These are phyloP conservation scores for Rhinoraja longicauda DNA, from an alignment of 2,797 vertebrate species.

Conservation along the genomic window DNA sequence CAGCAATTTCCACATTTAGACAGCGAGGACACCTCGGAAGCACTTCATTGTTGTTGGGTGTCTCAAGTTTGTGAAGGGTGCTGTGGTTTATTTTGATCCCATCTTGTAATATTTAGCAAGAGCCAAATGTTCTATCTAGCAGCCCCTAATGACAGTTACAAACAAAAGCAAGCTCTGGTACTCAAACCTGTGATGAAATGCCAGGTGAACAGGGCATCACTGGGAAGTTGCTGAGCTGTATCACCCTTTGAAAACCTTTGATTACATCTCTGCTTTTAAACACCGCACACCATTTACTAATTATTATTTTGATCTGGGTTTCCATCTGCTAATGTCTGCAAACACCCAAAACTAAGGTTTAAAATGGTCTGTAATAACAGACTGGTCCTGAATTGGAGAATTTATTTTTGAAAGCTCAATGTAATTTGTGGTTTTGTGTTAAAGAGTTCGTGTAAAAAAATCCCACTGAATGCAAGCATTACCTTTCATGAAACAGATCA, in stretches of 20 bases:
- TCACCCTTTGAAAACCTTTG: not conserved
- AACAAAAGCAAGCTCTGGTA: not conserved
- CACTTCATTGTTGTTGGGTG: not conserved
- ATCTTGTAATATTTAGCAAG: not conserved
- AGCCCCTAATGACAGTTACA: not conserved
- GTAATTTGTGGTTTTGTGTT: conserved; percentile 33
- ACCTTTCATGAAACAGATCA: conserved; percentile 47
- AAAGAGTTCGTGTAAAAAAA: conserved; percentile 44
- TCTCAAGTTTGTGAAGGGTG: not conserved
- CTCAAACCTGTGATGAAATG: not conserved
- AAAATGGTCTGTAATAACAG: conserved; percentile 42
- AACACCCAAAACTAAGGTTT: conserved; percentile 43
- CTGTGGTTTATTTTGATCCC: not conserved
- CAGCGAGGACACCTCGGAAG: not conserved
- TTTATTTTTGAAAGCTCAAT: conserved; percentile 47
- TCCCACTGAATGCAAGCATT: conserved; percentile 46
- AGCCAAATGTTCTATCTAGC: not conserved
- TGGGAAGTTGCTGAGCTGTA: not conserved
- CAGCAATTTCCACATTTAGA: not conserved
- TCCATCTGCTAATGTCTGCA: conserved; percentile 46
- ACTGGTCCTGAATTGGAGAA: not conserved
- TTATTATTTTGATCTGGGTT: conserved; percentile 46
- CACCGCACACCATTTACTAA: conserved; percentile 42
- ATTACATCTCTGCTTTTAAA: not conserved
- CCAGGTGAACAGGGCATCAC: not conserved